A percentile compares a stretch with the other conserved stretches of the same genome.
Conservation (phyloP, 1,140 invertebrate genomes). For the Lucilia cuprina region DNA sequence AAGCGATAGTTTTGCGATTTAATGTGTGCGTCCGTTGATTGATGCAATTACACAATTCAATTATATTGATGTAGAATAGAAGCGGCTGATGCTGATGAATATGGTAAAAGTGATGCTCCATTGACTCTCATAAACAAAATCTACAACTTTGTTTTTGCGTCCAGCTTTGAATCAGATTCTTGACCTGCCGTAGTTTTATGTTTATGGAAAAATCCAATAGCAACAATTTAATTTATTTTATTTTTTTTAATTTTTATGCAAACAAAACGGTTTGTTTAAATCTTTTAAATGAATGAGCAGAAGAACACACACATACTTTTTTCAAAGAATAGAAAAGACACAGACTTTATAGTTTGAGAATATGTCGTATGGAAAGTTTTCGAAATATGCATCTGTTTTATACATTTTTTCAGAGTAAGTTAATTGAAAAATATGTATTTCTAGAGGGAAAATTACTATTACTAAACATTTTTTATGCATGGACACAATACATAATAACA, state of each 20-base stretch:
- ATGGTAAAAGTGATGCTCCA: not conserved
- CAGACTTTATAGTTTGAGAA: not conserved
- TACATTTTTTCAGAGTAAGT: not conserved
- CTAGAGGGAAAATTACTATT: not conserved
- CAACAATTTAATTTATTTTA: not conserved
- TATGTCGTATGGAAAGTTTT: not conserved
- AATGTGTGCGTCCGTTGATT: not conserved
- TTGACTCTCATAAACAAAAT: not conserved
- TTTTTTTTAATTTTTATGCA: not conserved
- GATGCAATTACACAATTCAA: not conserved
- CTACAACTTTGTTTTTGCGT: not conserved
- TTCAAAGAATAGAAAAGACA: not conserved
- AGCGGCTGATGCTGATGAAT: not conserved
- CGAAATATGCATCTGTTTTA: not conserved
- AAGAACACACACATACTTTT: not conserved
- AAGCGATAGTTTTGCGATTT: not conserved
- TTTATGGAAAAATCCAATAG: not conserved
- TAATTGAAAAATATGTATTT: not conserved
- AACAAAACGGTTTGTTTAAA: not conserved
- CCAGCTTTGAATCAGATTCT: not conserved
- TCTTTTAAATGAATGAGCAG: not conserved
- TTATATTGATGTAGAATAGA: no score
- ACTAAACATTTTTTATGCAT: not conserved
- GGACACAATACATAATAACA: not conserved
- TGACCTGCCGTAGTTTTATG: not conserved